phyloP scores from a whole-genome alignment of 23 tunicate genomes.

The Phallusia fumigata region DNA sequence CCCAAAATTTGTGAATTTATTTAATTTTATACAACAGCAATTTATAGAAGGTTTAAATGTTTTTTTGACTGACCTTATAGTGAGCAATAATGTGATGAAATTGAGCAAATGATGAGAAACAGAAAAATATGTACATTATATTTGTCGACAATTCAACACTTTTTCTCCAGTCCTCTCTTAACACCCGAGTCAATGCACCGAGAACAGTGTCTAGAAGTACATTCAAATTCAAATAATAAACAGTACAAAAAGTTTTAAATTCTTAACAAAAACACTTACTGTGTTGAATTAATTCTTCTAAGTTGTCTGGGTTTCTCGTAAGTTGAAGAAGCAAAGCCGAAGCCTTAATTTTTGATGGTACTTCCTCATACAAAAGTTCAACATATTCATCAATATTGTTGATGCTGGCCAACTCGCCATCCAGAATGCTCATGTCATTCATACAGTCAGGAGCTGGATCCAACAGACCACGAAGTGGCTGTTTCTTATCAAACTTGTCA shows the following conservation, averaged over 20 bases:
- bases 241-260: no score
- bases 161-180: constrained; percentile 98
- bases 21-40: neutral
- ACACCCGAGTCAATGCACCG: constrained; percentile 91
- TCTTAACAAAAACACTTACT: constrained; percentile 70
- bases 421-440: constrained; percentile 20
- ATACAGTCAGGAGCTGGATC: constrained; percentile 75
- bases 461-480: constrained; percentile 34
- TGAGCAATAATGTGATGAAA: constrained; percentile 94
- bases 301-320: constrained; percentile 89
- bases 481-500: constrained; percentile 26
- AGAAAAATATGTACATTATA: constrained; percentile 96
- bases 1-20: no score
- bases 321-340: constrained; percentile 73
- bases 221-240: neutral
- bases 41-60: neutral
- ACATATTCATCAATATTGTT: constrained; percentile 92
- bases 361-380: constrained; percentile 95
- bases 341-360: constrained; percentile 88
- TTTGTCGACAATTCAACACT: constrained; percentile 97
- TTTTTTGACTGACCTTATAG: constrained; percentile 58
- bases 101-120: constrained; percentile 89
- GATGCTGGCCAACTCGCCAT: constrained; percentile 65
- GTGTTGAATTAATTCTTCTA: constrained; percentile 92
- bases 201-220: constrained; percentile 63